Base-by-base conservation (phyloP, 2,113 vertebrate genomes). In the Arizona elegans region DNA sequence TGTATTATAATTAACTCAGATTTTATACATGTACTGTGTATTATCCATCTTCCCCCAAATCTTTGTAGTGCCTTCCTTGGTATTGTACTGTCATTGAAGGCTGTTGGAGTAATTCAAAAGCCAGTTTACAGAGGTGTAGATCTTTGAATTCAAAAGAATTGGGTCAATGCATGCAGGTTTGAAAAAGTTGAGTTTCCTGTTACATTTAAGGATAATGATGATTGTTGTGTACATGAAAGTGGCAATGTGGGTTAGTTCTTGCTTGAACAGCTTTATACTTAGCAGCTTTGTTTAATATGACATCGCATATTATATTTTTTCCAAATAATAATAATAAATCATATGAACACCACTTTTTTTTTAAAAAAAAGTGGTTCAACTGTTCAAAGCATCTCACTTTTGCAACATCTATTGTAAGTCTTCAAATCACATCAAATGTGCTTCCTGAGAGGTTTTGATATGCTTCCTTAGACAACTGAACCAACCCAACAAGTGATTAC, bases 11-110 rank as follows among this genome's bases (percentile, higher is more conserved):
- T 89, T 90, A 65, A 19, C 50, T 55, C 87, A 85, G 70, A 50
- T 86, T 89, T 54, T 93, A 90, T 52, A 92, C 75, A 89, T 87
- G 92, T 59, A 59, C 58, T 59, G 23, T 75, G 89, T 75, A 85
- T 33, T 94, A 94, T 24, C 54, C 29, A 55, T 29, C 91, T 81
- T 91, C 89, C 89, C 21, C 92, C 33, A 5, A 89, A 92, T 70
- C 7, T 90, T 95, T 59, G 70, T 11, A 86, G 12, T 81, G 91
- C 56, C 23, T 94, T 92, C 54, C 89, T 26, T 17, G 90, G 38
- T 53, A 88, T 70, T 56, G 62, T 56, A 0, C 4, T 70, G 29
- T 70, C 19, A 29, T 58, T 86, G 19, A 92, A 91, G 54, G 90
- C 54, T 59, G 70, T 86, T 86, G 29, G 54, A n/a, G 43, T 29